A percentile compares a stretch with the other conserved stretches of the same genome.
Conservation (phyloP, 2,888 invertebrate genomes). For the Conops quadrifasciatus region DNA sequence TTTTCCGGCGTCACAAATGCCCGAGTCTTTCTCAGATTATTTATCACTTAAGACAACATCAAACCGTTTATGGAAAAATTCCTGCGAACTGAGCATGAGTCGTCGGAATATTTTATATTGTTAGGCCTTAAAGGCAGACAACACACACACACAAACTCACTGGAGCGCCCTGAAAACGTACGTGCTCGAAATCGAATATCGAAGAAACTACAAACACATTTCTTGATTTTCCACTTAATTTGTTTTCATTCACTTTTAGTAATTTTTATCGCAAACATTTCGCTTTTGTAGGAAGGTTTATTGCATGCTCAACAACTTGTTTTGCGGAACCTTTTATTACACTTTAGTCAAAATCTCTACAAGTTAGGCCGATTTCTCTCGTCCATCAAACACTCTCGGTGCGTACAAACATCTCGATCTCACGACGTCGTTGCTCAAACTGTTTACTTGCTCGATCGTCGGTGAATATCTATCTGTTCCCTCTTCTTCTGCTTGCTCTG, state of each 20-base stretch:
- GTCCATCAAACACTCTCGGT: too few species aligned
- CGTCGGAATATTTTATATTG: slow-evolving; percentile 21
- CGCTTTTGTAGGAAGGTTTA: too few species aligned
- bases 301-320: too few species aligned
- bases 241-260: background rate
- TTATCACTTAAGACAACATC: background rate
- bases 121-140: slow-evolving; percentile 8
- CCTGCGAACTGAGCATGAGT: slow-evolving; percentile 22
- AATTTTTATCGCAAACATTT: background rate
- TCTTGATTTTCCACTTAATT: background rate
- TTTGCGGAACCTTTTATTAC: too few species aligned
- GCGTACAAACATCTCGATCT: too few species aligned
- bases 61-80: background rate
- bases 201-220: background rate
- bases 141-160: slow-evolving; percentile 18
- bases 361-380: too few species aligned
- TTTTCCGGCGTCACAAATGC: background rate
- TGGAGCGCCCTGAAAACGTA: too few species aligned
- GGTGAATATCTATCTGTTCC: slow-evolving; percentile 18
- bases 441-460: slow-evolving; percentile 32
- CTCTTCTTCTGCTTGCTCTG: background rate
- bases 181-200: slow-evolving; percentile 11
- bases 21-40: background rate
- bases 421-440: slow-evolving; percentile 48
- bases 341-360: too few species aligned